phyloP scores from a whole-genome alignment of 2,888 invertebrate genomes.

The Acronicta aceris region DNA sequence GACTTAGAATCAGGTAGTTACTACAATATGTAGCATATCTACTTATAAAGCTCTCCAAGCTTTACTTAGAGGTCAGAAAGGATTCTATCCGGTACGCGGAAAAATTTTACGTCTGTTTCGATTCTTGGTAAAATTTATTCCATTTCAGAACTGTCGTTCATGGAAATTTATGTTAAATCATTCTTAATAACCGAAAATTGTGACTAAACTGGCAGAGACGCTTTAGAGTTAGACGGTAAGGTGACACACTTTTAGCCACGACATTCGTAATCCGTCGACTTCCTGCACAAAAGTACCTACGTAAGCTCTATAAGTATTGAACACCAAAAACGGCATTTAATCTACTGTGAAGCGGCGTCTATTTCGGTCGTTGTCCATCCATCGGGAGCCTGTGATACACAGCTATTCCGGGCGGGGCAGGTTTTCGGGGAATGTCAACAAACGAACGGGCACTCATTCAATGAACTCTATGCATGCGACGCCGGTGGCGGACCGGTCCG shows the following conservation, averaged over 20 bases:
- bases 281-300: constrained; percentile 72
- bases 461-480: constrained; percentile 83
- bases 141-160: constrained; percentile 38
- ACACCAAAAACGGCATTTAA: constrained; percentile 81
- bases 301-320: constrained; percentile 70
- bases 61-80: constrained; percentile 1
- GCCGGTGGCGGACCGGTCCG: constrained; percentile 84
- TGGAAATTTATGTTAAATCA: constrained; percentile 49
- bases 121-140: constrained; percentile 44
- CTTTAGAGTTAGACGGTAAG: constrained; percentile 27
- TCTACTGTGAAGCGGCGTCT: constrained; percentile 77
- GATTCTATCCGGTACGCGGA: constrained; percentile 31
- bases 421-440: constrained; percentile 90
- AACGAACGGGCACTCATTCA: constrained; percentile 86
- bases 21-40: background rate
- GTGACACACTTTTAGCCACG: constrained; percentile 56
- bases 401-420: constrained; percentile 87
- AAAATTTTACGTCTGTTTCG: constrained; percentile 19
- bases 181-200: constrained; percentile 47
- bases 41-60: background rate
- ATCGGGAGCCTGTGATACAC: constrained; percentile 77
- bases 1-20: background rate
- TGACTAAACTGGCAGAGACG: constrained; percentile 47
- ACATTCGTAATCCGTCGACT: constrained; percentile 58
- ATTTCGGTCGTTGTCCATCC: constrained; percentile 85